Evolutionary conservation across 2,797 vertebrate genomes (phyloP).

Genomic region (Catostomus latipinnis): DNA sequence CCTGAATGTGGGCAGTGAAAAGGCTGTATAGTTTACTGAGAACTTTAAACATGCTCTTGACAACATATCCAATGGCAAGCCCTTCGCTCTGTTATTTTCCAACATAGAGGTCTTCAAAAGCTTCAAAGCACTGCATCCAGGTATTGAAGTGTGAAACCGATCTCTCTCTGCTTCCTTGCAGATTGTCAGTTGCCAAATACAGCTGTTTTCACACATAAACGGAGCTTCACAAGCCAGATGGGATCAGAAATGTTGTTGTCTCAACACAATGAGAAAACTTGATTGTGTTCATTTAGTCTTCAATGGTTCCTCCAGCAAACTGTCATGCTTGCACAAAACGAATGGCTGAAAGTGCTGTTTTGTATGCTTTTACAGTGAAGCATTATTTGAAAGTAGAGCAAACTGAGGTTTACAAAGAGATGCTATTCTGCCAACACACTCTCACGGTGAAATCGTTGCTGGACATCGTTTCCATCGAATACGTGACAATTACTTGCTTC

Average conservation of each 20-base stretch:
- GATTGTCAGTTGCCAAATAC: slow-evolving; percentile 53
- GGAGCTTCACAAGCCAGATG: slow-evolving; percentile 43
- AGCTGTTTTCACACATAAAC: slow-evolving; percentile 62
- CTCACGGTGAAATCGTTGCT: no score
- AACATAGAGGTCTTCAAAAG: slow-evolving; percentile 54
- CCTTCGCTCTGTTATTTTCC: slow-evolving; percentile 46
- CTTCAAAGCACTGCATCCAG: slow-evolving; percentile 61
- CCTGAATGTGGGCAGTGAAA: background rate
- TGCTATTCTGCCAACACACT: no score
- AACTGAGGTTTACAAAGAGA: slow-evolving; percentile 2
- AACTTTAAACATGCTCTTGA: slow-evolving; percentile 14
- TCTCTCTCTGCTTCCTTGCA: slow-evolving; percentile 1
- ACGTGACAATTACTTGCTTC: no score
- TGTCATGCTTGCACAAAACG: background rate
- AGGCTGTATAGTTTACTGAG: slow-evolving; percentile 27
- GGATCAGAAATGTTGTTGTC: slow-evolving; percentile 16
- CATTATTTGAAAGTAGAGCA: slow-evolving; percentile 21
- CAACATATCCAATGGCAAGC: slow-evolving; percentile 23
- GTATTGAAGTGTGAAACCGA: slow-evolving; percentile 56
- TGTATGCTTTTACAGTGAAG: slow-evolving; percentile 34
- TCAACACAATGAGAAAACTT: slow-evolving; percentile 32
- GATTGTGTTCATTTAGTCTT: background rate
- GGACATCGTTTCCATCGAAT: no score
- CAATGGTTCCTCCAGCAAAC: background rate
- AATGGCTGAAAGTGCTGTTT: slow-evolving; percentile 22